phyloP scores from a whole-genome alignment of 2,888 invertebrate species.

The Leptinotarsa haldemani region DNA sequence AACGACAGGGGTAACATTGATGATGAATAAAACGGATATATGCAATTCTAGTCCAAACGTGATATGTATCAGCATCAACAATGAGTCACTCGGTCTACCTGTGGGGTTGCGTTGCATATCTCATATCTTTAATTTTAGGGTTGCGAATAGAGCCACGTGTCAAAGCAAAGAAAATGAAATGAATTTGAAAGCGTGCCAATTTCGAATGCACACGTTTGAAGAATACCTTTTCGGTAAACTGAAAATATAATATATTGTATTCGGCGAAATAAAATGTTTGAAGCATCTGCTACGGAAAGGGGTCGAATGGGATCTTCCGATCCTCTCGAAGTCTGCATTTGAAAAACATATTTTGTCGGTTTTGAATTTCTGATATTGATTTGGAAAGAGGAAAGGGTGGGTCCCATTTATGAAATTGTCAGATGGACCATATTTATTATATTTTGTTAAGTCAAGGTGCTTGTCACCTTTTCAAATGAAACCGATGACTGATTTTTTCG shows the following conservation, averaged over 20 bases:
- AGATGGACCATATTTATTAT: background rate
- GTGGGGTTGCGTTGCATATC: slow-evolving; percentile 25
- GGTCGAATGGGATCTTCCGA: slow-evolving; percentile 24
- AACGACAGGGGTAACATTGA: background rate
- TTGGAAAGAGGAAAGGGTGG: background rate
- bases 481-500: too few species aligned
- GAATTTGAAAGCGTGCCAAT: slow-evolving; percentile 29
- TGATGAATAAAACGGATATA: background rate
- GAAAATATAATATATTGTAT: slow-evolving; percentile 37
- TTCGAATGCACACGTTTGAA: slow-evolving; percentile 29
- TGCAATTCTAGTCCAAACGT: too few species aligned
- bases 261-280: slow-evolving; percentile 25
- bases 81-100: slow-evolving; percentile 28
- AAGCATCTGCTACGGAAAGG: slow-evolving; percentile 36
- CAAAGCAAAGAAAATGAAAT: slow-evolving; percentile 8
- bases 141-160: slow-evolving; percentile 33
- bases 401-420: background rate
- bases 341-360: slow-evolving; percentile 22
- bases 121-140: slow-evolving; percentile 33
- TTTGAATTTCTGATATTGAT: slow-evolving; percentile 7
- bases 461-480: background rate
- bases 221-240: slow-evolving; percentile 34
- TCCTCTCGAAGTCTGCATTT: slow-evolving; percentile 6
- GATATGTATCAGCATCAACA: slow-evolving; percentile 21
- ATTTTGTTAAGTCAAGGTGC: slow-evolving; percentile 3